Conservation (phyloP, 1,140 invertebrate genomes). For the Drosophila obscura region DNA sequence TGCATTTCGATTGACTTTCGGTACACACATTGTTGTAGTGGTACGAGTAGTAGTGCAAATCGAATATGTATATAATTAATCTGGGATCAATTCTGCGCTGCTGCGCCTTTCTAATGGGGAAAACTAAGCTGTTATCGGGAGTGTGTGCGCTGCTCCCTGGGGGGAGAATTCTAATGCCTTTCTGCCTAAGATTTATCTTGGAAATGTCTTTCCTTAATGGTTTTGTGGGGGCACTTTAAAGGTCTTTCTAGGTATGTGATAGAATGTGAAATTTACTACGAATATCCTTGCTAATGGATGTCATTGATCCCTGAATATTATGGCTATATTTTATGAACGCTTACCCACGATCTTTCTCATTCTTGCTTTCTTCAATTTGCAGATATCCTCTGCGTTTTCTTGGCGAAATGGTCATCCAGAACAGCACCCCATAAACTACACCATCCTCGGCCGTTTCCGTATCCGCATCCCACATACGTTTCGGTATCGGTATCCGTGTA, state of each 20-base stretch:
- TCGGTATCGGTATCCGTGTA: background rate
- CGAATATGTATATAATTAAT: conserved; percentile 47
- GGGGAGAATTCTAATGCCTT: background rate
- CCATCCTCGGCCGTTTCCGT: no score
- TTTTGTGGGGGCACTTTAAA: no score
- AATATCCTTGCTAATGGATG: no score
- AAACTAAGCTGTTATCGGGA: conserved; percentile 19
- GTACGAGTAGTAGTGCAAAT: conserved; percentile 5
- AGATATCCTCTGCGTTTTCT: background rate
- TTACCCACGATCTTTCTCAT: no score
- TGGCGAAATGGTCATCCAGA: conserved; percentile 15
- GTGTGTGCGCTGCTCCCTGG: background rate
- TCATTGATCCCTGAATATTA: no score
- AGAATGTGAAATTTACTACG: no score
- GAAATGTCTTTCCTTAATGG: conserved; percentile 9
- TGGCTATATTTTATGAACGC: no score
- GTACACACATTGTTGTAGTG: conserved; percentile 17
- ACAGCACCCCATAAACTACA: conserved; percentile 5
- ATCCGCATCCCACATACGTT: no score
- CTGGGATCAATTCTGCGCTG: conserved; percentile 11
- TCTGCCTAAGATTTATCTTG: conserved; percentile 26
- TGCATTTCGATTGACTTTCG: conserved; percentile 41
- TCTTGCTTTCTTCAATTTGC: background rate
- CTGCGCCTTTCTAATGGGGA: conserved; percentile 20
- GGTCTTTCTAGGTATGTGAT: no score